Evolutionary conservation across 1,140 invertebrate species (phyloP).

Genomic region (Pseudomyrmex pallidus): DNA sequence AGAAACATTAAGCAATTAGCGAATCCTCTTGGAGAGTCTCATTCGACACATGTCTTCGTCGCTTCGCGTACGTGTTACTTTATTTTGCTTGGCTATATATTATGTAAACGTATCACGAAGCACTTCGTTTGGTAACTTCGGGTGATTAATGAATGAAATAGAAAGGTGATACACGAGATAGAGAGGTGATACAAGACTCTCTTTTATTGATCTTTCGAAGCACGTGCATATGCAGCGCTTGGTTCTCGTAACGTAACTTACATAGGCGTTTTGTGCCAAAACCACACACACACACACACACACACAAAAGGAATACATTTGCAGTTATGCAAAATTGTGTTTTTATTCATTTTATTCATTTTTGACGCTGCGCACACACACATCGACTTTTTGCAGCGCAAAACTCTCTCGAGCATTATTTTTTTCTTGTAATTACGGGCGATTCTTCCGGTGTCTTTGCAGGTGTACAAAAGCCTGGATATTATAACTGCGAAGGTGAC

Average conservation of each 20-base stretch:
- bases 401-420: not conserved
- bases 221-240: constrained; percentile 1
- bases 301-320: no score
- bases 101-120: constrained; percentile 42
- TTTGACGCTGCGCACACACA: not conserved
- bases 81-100: not conserved
- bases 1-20: not conserved
- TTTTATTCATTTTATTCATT: constrained; percentile 24
- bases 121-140: constrained; percentile 14
- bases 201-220: not conserved
- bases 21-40: not conserved
- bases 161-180: no score
- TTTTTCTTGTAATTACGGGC: constrained; percentile 29
- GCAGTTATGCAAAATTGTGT: constrained; percentile 31
- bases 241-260: constrained; percentile 3
- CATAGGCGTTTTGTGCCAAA: not conserved
- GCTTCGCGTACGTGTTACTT: not conserved
- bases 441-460: constrained; percentile 74
- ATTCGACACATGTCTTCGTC: constrained; percentile 29
- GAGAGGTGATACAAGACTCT: constrained; percentile 28
- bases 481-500: constrained; percentile 99
- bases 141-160: constrained; percentile 44
- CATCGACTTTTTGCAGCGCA: not conserved
- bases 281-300: not conserved
- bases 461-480: constrained; percentile 97